Evolutionary conservation across 2,113 vertebrate species (phyloP).

Genomic region (Paradisaea rubra): DNA sequence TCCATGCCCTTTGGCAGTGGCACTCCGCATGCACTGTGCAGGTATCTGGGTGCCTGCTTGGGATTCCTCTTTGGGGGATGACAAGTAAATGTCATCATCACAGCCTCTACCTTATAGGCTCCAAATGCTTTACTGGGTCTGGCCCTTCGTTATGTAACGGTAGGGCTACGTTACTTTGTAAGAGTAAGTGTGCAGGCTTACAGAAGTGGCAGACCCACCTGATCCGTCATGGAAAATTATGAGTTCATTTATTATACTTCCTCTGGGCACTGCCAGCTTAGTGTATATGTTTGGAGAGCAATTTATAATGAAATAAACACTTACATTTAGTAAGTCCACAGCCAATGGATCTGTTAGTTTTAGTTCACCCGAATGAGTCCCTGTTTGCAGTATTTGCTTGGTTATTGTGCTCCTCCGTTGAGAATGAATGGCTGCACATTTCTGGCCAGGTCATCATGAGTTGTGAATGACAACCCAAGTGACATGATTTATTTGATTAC

Average conservation of each 20-base stretch:
- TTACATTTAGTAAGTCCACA: background rate
- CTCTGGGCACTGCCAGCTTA: background rate
- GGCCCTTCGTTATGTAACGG: background rate
- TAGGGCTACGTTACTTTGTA: rapidly evolving
- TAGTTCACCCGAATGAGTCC: background rate
- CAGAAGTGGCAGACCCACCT: background rate
- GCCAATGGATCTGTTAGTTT: background rate
- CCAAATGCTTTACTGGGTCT: background rate
- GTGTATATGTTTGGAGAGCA: background rate
- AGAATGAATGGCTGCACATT: background rate
- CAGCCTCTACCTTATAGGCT: background rate
- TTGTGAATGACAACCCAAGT: background rate
- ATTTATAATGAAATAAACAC: background rate
- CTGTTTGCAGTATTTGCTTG: background rate
- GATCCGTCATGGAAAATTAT: rapidly evolving
- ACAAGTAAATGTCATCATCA: background rate
- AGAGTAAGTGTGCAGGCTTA: background rate
- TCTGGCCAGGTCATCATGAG: background rate
- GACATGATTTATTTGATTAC: background rate
- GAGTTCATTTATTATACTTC: background rate
- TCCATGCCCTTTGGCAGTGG: rapidly evolving
- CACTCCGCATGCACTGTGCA: background rate
- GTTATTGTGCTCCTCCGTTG: rapidly evolving
- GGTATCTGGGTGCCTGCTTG: background rate
- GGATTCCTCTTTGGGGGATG: background rate